Conservation (phyloP, 2,113 vertebrate species). For the Prunella fulvescens region DNA sequence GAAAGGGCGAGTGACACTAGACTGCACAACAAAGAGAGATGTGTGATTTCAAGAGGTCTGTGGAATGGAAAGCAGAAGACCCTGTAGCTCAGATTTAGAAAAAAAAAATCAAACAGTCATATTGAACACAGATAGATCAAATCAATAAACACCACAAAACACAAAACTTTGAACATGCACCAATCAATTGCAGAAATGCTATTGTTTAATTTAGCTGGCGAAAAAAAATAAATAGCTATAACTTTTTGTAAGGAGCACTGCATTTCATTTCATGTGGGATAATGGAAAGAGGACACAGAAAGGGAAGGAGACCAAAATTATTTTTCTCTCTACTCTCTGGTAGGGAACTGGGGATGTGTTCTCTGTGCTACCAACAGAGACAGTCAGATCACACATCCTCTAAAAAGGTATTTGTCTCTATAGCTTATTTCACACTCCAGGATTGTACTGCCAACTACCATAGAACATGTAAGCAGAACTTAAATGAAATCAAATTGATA, state of each 20-base stretch:
- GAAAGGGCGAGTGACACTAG: background rate
- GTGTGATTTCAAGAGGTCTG: background rate
- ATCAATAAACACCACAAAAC: background rate
- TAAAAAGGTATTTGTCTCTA: background rate
- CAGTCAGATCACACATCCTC: background rate
- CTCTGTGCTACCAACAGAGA: background rate
- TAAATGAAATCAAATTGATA: background rate
- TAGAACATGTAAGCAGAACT: background rate
- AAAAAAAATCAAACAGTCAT: background rate
- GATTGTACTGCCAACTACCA: background rate
- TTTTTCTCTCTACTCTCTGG: background rate
- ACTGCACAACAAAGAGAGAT: background rate
- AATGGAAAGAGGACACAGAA: background rate
- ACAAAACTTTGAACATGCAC: background rate
- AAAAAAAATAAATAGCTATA: background rate
- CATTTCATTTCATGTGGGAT: background rate
- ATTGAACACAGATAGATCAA: background rate
- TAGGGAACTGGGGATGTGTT: background rate
- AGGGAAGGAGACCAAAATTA: background rate
- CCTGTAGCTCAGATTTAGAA: background rate
- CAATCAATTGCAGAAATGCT: background rate
- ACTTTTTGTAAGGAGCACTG: background rate
- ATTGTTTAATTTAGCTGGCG: background rate
- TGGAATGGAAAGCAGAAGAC: background rate
- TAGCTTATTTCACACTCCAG: background rate